Evolutionary conservation across 2,888 invertebrate species (phyloP).

Genomic region (Yponomeuta malinellus): DNA sequence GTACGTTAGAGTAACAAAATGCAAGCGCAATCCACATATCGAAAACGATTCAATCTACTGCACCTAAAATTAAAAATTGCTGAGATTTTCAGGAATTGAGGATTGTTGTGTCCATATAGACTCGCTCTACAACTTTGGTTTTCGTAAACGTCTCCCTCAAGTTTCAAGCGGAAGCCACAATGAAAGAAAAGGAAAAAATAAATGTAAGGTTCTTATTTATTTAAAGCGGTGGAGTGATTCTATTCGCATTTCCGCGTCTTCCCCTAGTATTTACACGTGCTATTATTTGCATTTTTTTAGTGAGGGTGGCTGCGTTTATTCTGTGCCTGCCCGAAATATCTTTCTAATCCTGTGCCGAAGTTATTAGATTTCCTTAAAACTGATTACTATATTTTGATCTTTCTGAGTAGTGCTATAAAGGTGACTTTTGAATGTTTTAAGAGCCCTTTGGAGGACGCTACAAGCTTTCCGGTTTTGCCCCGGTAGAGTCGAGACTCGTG

Average conservation of each 20-base stretch:
- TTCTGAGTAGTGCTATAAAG: slow-evolving; percentile 5
- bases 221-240: slow-evolving; percentile 24
- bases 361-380: background rate
- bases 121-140: too few species aligned
- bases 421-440: background rate
- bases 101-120: too few species aligned
- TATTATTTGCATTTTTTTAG: slow-evolving; percentile 63
- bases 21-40: too few species aligned
- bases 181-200: slow-evolving; percentile 10
- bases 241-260: slow-evolving; percentile 36
- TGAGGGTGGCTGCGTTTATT: background rate
- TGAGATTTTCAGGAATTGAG: too few species aligned
- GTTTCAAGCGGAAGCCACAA: background rate
- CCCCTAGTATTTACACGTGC: slow-evolving; percentile 68
- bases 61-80: too few species aligned
- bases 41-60: too few species aligned
- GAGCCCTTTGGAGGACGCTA: slow-evolving; percentile 17
- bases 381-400: slow-evolving; percentile 1
- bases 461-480: slow-evolving; percentile 57
- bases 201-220: slow-evolving; percentile 34
- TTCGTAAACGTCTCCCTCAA: background rate
- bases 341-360: slow-evolving; percentile 66
- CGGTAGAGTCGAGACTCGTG: slow-evolving; percentile 33
- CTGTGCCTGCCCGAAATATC: slow-evolving; percentile 65
- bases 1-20: too few species aligned